Conservation (phyloP, 1,140 invertebrate genomes). For the Pogonus chalceus region DNA sequence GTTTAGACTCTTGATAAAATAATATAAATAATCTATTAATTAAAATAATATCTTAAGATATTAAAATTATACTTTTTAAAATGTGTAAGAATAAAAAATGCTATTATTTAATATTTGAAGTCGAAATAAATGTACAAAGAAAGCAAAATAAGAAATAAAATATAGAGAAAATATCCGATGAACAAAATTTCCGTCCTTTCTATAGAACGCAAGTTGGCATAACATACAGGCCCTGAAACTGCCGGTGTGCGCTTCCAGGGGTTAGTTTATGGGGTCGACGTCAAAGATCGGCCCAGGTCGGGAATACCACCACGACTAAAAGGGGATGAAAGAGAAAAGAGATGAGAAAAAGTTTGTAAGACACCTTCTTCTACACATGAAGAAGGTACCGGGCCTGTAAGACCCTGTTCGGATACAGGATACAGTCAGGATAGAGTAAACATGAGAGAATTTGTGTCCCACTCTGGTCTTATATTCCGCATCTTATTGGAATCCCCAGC, state of each 20-base stretch:
- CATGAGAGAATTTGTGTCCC: background rate
- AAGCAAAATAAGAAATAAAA: background rate
- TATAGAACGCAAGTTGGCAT: background rate
- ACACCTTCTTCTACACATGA: no score
- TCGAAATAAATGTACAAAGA: background rate
- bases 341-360: no score
- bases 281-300: no score
- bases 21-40: no score
- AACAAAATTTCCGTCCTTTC: background rate
- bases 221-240: background rate
- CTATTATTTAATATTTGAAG: background rate
- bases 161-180: no score
- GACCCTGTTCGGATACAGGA: no score
- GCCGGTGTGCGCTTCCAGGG: background rate
- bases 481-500: background rate
- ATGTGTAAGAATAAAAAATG: background rate
- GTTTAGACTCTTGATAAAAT: no score
- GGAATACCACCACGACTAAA: background rate
- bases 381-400: no score
- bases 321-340: no score
- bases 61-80: background rate
- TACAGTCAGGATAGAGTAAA: background rate
- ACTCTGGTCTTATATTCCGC: background rate
- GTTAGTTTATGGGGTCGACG: background rate
- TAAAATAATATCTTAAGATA: no score